Percentiles rank a stretch among this genome's conserved stretches.
phyloP scores from a whole-genome alignment of 2,888 invertebrate species.

The Sylvicola fuscatus region DNA sequence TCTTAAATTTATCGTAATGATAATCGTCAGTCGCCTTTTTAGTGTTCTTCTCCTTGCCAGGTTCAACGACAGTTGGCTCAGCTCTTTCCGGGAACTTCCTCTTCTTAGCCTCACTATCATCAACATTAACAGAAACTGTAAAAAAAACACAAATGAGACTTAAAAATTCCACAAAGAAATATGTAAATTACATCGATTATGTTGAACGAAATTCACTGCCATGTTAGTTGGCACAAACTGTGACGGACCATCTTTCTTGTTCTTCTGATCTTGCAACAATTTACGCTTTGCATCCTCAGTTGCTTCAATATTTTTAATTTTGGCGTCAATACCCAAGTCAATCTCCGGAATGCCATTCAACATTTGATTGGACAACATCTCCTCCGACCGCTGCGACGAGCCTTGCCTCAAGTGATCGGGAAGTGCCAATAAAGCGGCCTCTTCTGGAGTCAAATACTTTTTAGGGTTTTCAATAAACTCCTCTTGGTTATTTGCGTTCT shows the following conservation, averaged over 20 bases:
- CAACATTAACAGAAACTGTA: slow-evolving; percentile 53
- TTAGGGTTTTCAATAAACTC: slow-evolving; percentile 21
- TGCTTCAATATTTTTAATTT: slow-evolving; percentile 96
- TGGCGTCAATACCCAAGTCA: slow-evolving; percentile 96
- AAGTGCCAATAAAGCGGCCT: slow-evolving; percentile 71
- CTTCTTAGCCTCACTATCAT: slow-evolving; percentile 34
- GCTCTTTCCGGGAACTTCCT: slow-evolving; percentile 19
- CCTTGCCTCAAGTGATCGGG: slow-evolving; percentile 77
- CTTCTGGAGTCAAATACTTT: slow-evolving; percentile 67
- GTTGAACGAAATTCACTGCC: slow-evolving; percentile 96
- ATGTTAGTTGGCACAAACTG: slow-evolving; percentile 95
- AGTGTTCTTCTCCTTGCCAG: slow-evolving; percentile 40
- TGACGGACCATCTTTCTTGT: slow-evolving; percentile 81
- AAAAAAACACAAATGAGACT: slow-evolving; percentile 1
- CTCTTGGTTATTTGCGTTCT: slow-evolving; percentile 17
- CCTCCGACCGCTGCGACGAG: slow-evolving; percentile 72
- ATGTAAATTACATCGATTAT: slow-evolving; percentile 66
- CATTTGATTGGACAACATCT: slow-evolving; percentile 99
- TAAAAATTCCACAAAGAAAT: background rate
- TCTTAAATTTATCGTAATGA: slow-evolving; percentile 91
- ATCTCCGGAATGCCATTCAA: slow-evolving; percentile 98
- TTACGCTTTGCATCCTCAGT: slow-evolving; percentile 96
- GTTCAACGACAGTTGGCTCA: slow-evolving; percentile 16
- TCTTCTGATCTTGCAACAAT: slow-evolving; percentile 69
- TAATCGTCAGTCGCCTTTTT: slow-evolving; percentile 94